These are phyloP conservation scores for Microchrysa polita DNA, from an alignment of 2,888 invertebrate genomes.

Conservation along the genomic window DNA sequence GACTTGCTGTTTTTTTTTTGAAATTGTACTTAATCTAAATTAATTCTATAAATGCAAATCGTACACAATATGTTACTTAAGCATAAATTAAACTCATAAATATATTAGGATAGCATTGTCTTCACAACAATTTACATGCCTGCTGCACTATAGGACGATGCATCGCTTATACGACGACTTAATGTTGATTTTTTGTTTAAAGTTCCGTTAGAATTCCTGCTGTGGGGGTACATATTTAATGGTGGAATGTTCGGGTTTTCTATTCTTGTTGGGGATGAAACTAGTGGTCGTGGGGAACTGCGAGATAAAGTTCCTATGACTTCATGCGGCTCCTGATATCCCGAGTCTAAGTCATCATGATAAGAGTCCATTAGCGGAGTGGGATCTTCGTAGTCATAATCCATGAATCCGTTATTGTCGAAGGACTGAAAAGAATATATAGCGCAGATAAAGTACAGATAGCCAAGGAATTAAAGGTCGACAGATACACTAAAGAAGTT, in stretches of 20 bases:
- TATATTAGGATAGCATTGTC: neutral
- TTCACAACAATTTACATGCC: conserved; percentile 58
- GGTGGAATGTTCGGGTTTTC: conserved; percentile 83
- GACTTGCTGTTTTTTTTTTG: no score
- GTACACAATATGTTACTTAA: conserved; percentile 14
- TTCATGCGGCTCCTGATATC: conserved; percentile 66
- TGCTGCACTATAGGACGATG: conserved; percentile 59
- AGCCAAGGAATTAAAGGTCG: no score
- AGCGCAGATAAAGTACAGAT: no score
- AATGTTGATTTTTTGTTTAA: conserved; percentile 64
- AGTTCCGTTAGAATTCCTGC: conserved; percentile 64
- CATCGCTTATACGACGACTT: conserved; percentile 63
- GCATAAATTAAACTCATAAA: conserved; percentile 4
- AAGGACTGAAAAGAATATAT: conserved; percentile 65
- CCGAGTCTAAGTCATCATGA: conserved; percentile 70
- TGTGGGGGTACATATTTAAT: conserved; percentile 73
- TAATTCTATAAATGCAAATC: conserved; percentile 7
- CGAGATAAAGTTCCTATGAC: conserved; percentile 61
- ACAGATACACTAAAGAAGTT: no score
- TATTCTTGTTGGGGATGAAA: conserved; percentile 83
- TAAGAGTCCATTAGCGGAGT: conserved; percentile 79
- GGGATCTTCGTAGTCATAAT: conserved; percentile 84
- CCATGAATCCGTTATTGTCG: conserved; percentile 81
- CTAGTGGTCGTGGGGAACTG: conserved; percentile 70
- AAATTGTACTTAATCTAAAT: neutral